These are phyloP conservation scores for Ectemnius continuus DNA, from an alignment of 2,888 invertebrate genomes.

Conservation along the genomic window DNA sequence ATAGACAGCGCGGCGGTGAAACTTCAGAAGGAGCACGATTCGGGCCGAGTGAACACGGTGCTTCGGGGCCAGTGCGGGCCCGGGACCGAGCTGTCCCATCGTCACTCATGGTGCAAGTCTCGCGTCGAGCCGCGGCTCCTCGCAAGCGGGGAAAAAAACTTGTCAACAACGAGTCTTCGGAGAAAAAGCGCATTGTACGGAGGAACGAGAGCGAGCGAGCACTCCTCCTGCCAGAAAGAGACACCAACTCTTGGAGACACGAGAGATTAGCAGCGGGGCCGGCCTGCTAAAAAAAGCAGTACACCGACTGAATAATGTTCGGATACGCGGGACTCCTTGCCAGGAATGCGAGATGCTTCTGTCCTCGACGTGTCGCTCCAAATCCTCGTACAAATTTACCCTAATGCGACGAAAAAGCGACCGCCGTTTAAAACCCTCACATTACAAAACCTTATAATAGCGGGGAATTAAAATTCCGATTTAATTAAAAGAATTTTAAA, in stretches of 20 bases:
- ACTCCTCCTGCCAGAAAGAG: slow-evolving; percentile 16
- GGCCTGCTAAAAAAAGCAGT: slow-evolving; percentile 57
- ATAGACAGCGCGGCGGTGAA: slow-evolving; percentile 71
- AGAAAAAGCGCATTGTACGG: slow-evolving; percentile 65
- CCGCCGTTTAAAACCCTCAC: slow-evolving; percentile 27
- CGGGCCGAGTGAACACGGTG: slow-evolving; percentile 25
- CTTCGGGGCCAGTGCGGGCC: slow-evolving; percentile 24
- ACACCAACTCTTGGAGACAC: slow-evolving; percentile 35
- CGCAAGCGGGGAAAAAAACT: slow-evolving; percentile 57
- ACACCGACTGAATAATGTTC: slow-evolving; percentile 59
- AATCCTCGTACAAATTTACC: slow-evolving; percentile 56
- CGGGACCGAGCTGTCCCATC: slow-evolving; percentile 11
- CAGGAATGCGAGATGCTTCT: slow-evolving; percentile 61
- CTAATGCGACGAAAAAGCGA: slow-evolving; percentile 48
- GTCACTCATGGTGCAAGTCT: slow-evolving; percentile 32
- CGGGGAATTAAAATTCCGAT: too few species aligned
- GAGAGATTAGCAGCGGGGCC: slow-evolving; percentile 65
- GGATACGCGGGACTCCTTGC: slow-evolving; percentile 51
- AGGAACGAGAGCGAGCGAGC: slow-evolving; percentile 28
- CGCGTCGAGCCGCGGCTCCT: slow-evolving; percentile 54
- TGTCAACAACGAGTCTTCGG: slow-evolving; percentile 63
- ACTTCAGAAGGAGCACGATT: slow-evolving; percentile 63
- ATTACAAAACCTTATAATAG: slow-evolving; percentile 22
- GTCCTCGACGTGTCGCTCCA: slow-evolving; percentile 38
- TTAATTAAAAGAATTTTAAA: too few species aligned